Percentiles rank a stretch among this genome's conserved stretches.
These are phyloP conservation scores for Microtus pennsylvanicus DNA, from an alignment of 2,113 vertebrate genomes.

Conservation along the genomic window DNA sequence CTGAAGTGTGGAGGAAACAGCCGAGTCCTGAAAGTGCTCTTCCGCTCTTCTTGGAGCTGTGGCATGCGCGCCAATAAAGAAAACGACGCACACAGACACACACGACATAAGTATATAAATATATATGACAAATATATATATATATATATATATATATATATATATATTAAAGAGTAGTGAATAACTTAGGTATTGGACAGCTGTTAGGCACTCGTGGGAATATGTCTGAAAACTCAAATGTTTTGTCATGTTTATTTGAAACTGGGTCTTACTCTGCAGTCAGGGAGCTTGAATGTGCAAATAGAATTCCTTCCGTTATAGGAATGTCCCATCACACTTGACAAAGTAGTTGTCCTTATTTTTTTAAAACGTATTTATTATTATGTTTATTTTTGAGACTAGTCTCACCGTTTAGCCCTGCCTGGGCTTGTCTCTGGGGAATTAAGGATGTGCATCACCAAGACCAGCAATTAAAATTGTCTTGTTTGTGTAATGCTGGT, in stretches of 20 bases:
- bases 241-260: neutral
- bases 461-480: neutral
- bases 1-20: rapidly evolving
- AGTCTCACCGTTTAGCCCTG: neutral
- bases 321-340: neutral
- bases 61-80: neutral
- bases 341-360: neutral
- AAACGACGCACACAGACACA: neutral
- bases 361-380: neutral
- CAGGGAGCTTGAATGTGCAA: neutral
- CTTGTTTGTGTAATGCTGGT: neutral
- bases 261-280: neutral
- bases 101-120: neutral
- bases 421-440: neutral
- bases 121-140: neutral
- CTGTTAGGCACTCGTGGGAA: neutral
- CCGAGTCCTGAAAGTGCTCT: neutral
- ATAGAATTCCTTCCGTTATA: neutral
- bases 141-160: neutral
- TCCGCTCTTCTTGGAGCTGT: neutral
- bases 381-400: neutral
- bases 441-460: neutral
- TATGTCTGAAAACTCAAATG: neutral
- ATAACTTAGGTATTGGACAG: neutral
- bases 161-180: neutral